Conservation (phyloP, 2,888 invertebrate genomes). For the Cerastis rubricosa region DNA sequence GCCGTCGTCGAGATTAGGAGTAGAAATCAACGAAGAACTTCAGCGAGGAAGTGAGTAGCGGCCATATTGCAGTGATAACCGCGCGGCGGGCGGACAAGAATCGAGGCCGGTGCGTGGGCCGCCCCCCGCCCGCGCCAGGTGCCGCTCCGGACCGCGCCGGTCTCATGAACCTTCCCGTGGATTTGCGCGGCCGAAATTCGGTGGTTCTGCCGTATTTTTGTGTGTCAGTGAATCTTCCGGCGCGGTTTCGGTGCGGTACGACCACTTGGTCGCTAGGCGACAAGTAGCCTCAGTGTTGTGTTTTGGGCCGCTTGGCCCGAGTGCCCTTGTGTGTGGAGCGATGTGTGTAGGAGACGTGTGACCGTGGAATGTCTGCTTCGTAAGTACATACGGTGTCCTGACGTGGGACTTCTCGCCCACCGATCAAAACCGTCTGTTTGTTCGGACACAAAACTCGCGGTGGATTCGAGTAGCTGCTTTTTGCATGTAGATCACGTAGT, state of each 20-base stretch:
- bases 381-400: slow-evolving; percentile 85
- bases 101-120: slow-evolving; percentile 91
- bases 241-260: slow-evolving; percentile 86
- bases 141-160: slow-evolving; percentile 92
- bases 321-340: slow-evolving; percentile 86
- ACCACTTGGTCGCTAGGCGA: slow-evolving; percentile 74
- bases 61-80: slow-evolving; percentile 91
- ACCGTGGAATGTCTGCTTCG: slow-evolving; percentile 87
- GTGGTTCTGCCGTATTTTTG: slow-evolving; percentile 87
- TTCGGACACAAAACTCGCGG: slow-evolving; percentile 59
- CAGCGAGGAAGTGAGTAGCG: slow-evolving; percentile 91
- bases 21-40: slow-evolving; percentile 91
- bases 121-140: slow-evolving; percentile 90
- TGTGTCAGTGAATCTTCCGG: slow-evolving; percentile 87
- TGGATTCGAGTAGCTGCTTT: slow-evolving; percentile 72
- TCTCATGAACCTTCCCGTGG: slow-evolving; percentile 91
- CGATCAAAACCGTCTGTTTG: slow-evolving; percentile 66
- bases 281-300: slow-evolving; percentile 83
- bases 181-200: slow-evolving; percentile 90
- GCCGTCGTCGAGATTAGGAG: slow-evolving; percentile 90
- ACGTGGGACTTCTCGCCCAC: slow-evolving; percentile 76
- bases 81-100: slow-evolving; percentile 91
- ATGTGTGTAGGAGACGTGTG: slow-evolving; percentile 88
- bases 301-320: slow-evolving; percentile 86
- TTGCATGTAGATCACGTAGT: slow-evolving; percentile 71